phyloP scores from a whole-genome alignment of 1,140 invertebrate species.

The Drosophila santomea region DNA sequence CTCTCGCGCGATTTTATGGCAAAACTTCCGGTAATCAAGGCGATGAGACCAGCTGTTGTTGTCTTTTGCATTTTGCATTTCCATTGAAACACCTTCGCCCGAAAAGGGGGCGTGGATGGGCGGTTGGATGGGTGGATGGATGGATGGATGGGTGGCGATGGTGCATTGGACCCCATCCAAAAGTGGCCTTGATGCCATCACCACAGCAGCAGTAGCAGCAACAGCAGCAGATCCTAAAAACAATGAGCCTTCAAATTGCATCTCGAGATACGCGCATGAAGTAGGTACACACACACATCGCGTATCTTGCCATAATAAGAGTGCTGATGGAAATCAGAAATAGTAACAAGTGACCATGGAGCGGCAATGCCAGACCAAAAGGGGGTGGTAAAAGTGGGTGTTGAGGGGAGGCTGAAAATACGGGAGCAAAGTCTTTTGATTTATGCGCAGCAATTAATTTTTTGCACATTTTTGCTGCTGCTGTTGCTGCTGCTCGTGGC shows the following conservation, averaged over 20 bases:
- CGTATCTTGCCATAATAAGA: neutral
- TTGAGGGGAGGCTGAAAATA: neutral
- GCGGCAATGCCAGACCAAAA: conserved; percentile 8
- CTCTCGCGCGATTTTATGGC: conserved; percentile 42
- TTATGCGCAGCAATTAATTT: conserved; percentile 83
- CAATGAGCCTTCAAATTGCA: conserved; percentile 37
- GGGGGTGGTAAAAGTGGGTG: neutral
- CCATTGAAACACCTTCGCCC: conserved; percentile 29
- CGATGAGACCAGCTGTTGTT: conserved; percentile 29
- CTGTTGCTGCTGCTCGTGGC: conserved; percentile 25
- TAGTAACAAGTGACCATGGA: conserved; percentile 41
- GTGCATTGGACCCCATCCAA: conserved; percentile 37
- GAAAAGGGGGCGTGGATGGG: neutral
- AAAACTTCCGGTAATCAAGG: conserved; percentile 67
- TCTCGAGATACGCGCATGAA: neutral
- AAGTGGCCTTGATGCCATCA: conserved; percentile 53
- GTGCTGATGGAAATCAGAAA: conserved; percentile 53
- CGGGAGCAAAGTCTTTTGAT: conserved; percentile 76
- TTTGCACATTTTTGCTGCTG: conserved; percentile 71
- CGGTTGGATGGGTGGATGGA: neutral
- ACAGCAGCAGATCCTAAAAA: conserved; percentile 25
- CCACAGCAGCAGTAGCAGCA: neutral
- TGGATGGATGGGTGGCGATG: neutral
- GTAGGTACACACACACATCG: conserved; percentile 1
- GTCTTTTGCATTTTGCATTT: conserved; percentile 17